Percentiles rank a stretch among this genome's conserved stretches.
phyloP scores from a whole-genome alignment of 2,888 invertebrate species.

The Cosmia trapezina region DNA sequence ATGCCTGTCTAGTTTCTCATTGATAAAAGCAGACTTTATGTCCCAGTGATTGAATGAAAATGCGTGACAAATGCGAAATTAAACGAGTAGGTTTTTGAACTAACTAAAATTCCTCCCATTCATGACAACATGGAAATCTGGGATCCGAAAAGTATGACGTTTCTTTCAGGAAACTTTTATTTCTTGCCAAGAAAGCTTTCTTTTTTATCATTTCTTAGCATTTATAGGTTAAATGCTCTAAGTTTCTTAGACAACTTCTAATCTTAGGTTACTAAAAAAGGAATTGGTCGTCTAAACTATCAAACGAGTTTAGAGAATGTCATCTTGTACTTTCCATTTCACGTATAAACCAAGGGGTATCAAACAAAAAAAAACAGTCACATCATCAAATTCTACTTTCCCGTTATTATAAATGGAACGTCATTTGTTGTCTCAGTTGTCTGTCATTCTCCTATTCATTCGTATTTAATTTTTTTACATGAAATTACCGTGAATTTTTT shows the following conservation, averaged over 20 bases:
- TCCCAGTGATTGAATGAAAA: too few relatives aligned
- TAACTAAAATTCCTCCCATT: background rate
- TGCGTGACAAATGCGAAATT: too few relatives aligned
- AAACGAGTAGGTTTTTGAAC: too few relatives aligned
- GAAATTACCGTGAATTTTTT: conserved; percentile 51
- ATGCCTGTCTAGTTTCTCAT: too few relatives aligned
- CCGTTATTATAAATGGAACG: conserved; percentile 60
- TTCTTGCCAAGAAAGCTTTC: background rate
- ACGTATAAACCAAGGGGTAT: conserved; percentile 47
- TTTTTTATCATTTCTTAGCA: background rate
- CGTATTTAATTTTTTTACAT: conserved; percentile 50
- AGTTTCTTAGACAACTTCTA: too few relatives aligned
- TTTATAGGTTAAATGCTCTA: too few relatives aligned
- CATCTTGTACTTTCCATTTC: conserved; percentile 49
- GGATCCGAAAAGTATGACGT: background rate
- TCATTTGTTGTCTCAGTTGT: conserved; percentile 55
- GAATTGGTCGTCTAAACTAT: background rate
- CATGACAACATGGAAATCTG: background rate
- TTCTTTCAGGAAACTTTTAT: background rate
- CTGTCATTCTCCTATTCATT: conserved; percentile 48
- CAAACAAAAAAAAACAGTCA: conserved; percentile 51
- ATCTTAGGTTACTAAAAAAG: too few relatives aligned
- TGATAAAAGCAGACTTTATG: too few relatives aligned
- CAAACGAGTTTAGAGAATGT: background rate
- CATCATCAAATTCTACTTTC: conserved; percentile 53